These are phyloP conservation scores for Prosapia bicincta DNA, from an alignment of 2,888 invertebrate species.

Conservation along the genomic window DNA sequence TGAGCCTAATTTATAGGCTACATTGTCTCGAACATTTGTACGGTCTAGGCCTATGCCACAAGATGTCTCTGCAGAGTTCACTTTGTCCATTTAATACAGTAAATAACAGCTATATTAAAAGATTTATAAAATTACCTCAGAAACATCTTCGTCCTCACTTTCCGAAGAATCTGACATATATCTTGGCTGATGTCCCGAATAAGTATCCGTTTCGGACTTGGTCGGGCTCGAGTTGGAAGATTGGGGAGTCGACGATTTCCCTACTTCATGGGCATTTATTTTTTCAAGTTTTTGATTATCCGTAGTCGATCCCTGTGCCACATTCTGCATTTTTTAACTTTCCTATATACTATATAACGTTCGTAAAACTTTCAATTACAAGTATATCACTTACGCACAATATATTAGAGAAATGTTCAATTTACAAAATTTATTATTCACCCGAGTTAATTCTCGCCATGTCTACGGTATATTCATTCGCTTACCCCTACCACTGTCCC, in stretches of 20 bases:
- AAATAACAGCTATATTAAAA: constrained; percentile 14
- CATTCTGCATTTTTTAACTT: constrained; percentile 88
- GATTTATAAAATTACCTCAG: constrained; percentile 68
- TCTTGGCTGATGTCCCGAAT: constrained; percentile 78
- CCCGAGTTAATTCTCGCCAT: constrained; percentile 41
- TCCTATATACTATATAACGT: constrained; percentile 48
- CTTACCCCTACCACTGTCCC: constrained; percentile 34
- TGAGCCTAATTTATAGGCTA: constrained; percentile 13
- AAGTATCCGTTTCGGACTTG: constrained; percentile 84
- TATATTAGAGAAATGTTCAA: constrained; percentile 42
- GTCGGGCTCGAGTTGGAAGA: constrained; percentile 79
- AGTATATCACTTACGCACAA: constrained; percentile 45
- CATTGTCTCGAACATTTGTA: constrained; percentile 27
- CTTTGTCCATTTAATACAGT: constrained; percentile 20
- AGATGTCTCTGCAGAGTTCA: constrained; percentile 60
- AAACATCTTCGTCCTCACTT: constrained; percentile 94
- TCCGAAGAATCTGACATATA: constrained; percentile 92
- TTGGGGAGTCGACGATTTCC: constrained; percentile 68
- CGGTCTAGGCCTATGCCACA: constrained; percentile 44
- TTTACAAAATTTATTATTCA: constrained; percentile 48
- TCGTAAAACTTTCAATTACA: constrained; percentile 40
- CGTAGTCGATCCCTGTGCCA: constrained; percentile 69
- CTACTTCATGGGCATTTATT: constrained; percentile 59
- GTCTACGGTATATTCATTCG: constrained; percentile 37
- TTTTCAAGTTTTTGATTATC: constrained; percentile 79